Conservation (phyloP, 2,888 invertebrate species). For the Epinotia nisella region DNA sequence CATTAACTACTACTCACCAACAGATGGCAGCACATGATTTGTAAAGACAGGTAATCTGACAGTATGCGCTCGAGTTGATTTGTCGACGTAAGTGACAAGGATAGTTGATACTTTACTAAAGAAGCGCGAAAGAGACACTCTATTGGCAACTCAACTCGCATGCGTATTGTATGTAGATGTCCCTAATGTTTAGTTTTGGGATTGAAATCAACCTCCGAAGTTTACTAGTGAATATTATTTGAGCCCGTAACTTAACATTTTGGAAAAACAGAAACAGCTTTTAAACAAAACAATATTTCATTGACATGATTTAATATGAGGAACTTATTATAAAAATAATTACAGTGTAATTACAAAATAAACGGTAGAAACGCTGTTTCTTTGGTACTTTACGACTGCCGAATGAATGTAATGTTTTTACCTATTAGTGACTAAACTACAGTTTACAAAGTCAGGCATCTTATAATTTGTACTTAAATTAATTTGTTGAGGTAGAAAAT, state of each 20-base stretch:
- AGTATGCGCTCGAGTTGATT: slow-evolving; percentile 2
- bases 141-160: background rate
- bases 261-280: background rate
- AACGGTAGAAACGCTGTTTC: background rate
- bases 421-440: background rate
- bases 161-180: slow-evolving; percentile 11
- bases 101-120: background rate
- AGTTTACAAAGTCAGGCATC: background rate
- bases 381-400: background rate
- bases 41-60: background rate
- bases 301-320: background rate
- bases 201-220: background rate
- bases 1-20: slow-evolving; percentile 43
- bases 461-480: background rate
- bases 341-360: background rate
- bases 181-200: background rate
- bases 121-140: background rate
- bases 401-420: background rate
- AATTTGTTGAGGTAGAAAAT: slow-evolving; percentile 20
- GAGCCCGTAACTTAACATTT: background rate
- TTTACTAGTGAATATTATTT: background rate
- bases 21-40: slow-evolving; percentile 35
- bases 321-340: background rate
- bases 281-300: background rate
- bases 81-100: background rate